phyloP scores from a whole-genome alignment of 2,113 vertebrate species.

The Notothenia coriiceps region DNA sequence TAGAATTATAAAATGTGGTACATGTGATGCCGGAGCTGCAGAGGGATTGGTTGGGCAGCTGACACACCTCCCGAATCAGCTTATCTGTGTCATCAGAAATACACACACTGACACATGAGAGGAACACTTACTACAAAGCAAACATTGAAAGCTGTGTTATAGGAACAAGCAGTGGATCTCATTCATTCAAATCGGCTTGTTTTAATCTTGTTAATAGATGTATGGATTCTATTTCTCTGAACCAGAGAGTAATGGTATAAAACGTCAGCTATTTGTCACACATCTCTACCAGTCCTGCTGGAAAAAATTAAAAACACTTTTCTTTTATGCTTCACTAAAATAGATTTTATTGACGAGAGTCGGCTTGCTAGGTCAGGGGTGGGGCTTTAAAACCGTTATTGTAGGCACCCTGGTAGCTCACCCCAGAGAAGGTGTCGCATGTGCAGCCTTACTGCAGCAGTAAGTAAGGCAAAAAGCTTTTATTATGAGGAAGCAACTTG shows the following conservation, averaged over 20 bases:
- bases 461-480: too few relatives aligned
- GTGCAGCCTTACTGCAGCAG: too few relatives aligned
- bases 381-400: too few relatives aligned
- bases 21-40: neutral
- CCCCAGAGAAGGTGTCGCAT: too few relatives aligned
- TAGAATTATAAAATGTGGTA: neutral
- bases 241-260: neutral
- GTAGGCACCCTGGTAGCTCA: too few relatives aligned
- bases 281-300: too few relatives aligned
- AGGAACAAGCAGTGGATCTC: neutral
- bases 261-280: neutral
- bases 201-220: neutral
- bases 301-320: neutral
- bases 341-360: too few relatives aligned
- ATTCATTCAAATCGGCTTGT: slow-evolving; percentile 2
- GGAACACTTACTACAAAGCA: neutral
- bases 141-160: slow-evolving; percentile 14
- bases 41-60: neutral
- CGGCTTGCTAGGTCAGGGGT: too few relatives aligned
- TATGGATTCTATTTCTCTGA: slow-evolving; percentile 1
- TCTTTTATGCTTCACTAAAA: too few relatives aligned
- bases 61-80: neutral
- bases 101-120: neutral
- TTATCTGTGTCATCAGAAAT: slow-evolving; percentile 1
- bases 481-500: too few relatives aligned